Percentiles rank a stretch among this genome's conserved stretches.
These are phyloP conservation scores for Lepidonotus clava DNA, from an alignment of 2,888 invertebrate species.

Conservation along the genomic window DNA sequence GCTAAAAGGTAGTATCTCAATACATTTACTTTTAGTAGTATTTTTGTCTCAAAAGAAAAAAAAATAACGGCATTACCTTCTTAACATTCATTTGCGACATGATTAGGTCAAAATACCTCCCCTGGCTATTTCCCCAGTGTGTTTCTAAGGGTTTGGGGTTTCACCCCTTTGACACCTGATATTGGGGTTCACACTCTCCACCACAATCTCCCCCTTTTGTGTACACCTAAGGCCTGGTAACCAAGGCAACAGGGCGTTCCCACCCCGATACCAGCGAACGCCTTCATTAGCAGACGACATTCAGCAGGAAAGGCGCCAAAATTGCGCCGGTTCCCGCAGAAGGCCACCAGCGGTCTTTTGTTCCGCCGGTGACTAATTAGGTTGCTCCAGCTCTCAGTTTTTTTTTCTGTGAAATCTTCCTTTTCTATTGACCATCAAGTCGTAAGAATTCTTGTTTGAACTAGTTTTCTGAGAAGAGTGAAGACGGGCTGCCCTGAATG, in stretches of 20 bases:
- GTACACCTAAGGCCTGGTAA: slow-evolving; percentile 22
- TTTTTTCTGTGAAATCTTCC: slow-evolving; percentile 4
- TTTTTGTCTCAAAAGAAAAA: too few species aligned
- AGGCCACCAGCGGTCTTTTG: slow-evolving; percentile 31
- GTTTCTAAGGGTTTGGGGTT: slow-evolving; percentile 5
- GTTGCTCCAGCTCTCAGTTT: slow-evolving; percentile 3
- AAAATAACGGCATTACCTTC: too few species aligned
- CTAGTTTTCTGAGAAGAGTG: not conserved
- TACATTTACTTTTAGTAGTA: too few species aligned
- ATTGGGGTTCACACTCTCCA: not conserved
- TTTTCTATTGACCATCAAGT: slow-evolving; percentile 34
- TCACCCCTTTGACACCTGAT: slow-evolving; percentile 30
- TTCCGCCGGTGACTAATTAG: slow-evolving; percentile 43
- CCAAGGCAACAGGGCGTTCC: slow-evolving; percentile 33
- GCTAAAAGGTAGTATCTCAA: too few species aligned
- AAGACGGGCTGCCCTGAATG: slow-evolving; percentile 16
- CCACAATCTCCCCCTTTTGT: not conserved
- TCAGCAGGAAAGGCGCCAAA: slow-evolving; percentile 40
- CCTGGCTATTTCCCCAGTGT: not conserved
- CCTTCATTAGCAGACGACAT: slow-evolving; percentile 44
- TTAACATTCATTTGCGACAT: not conserved
- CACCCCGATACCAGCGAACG: not conserved
- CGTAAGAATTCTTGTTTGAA: not conserved
- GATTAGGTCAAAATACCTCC: not conserved
- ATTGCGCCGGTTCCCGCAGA: slow-evolving; percentile 34